Evolutionary conservation across 1,140 invertebrate species (phyloP).

Genomic region (Trichoplusia ni): DNA sequence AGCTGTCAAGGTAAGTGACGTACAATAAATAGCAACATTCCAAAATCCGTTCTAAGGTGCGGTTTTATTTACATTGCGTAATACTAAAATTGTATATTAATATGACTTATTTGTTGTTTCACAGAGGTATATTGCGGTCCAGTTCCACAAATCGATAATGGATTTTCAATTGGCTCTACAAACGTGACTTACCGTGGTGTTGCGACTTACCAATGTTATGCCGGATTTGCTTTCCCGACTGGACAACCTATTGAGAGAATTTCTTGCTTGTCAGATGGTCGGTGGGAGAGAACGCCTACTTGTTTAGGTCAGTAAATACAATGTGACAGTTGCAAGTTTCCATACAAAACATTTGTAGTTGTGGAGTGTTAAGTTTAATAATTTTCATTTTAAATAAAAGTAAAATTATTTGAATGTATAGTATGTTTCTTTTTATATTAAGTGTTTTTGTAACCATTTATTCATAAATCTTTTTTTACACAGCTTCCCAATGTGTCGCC

Average conservation of each 20-base stretch:
- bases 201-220: constrained; percentile 98
- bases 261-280: constrained; percentile 92
- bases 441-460: not conserved
- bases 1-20: constrained; percentile 90
- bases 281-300: constrained; percentile 95
- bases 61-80: no score
- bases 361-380: no score
- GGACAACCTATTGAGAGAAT: constrained; percentile 94
- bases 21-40: not conserved
- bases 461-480: constrained; percentile 50
- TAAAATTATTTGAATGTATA: no score
- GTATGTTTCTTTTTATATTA: no score
- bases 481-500: constrained; percentile 95
- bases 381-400: no score
- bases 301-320: constrained; percentile 86
- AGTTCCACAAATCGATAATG: constrained; percentile 98
- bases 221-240: constrained; percentile 96
- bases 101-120: constrained; percentile 43
- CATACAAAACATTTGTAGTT: no score
- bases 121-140: constrained; percentile 97
- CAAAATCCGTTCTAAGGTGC: no score
- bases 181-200: constrained; percentile 97
- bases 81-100: no score
- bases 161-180: constrained; percentile 96
- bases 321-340: no score